Base-by-base conservation (phyloP, 2,888 invertebrate genomes). In the Melanostoma scalare region DNA sequence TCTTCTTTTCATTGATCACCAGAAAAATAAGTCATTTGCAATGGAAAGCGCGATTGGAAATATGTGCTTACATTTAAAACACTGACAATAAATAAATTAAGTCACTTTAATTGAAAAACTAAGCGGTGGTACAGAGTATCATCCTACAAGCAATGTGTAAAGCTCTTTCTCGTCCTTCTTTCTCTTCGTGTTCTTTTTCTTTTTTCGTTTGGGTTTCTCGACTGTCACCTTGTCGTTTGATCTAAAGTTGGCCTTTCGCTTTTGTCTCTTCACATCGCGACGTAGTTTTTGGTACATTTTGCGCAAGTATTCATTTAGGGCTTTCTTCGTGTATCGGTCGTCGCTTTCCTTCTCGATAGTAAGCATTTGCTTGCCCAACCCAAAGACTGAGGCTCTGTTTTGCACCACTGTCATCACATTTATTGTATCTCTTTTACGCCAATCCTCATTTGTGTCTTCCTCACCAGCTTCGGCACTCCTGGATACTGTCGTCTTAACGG, bases 231-330 rank as follows among this genome's bases (percentile, higher is more conserved):
- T 8, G 38, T 84, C 84, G 20, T 48, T 38, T 20, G 84, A 75
- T 53, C 78, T 79, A 38, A 71, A 40, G 33, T 36, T 75, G 60
- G 79, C 79, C 9, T 42, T 40, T 50, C 67, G 65, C 52, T 75
- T 79, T 48, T 53, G 69, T 53, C 78, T 82, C 44, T 38, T 82
- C 3, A 68, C 69, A 6, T 8, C 61, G 6, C 74, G 74, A 30
- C 79, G 84, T 33, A 79, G 71, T 65, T 79, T 78, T 67, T 79
- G 79, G 35, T 53, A 61, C 44, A 79, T 71, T 56, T 46, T 79
- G 4, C 79, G 79, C 5, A 79, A 52, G 53, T 79, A 84, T 56
- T 10, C 69, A 35, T 84, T 67, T 60, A 40, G 79, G 67, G 5
- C 52, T 48, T 63, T 63, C 31, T 63, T 67, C 30, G 52, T 75